These are phyloP conservation scores for Neostethus bicornis DNA, from an alignment of 2,797 vertebrate species.

Conservation along the genomic window DNA sequence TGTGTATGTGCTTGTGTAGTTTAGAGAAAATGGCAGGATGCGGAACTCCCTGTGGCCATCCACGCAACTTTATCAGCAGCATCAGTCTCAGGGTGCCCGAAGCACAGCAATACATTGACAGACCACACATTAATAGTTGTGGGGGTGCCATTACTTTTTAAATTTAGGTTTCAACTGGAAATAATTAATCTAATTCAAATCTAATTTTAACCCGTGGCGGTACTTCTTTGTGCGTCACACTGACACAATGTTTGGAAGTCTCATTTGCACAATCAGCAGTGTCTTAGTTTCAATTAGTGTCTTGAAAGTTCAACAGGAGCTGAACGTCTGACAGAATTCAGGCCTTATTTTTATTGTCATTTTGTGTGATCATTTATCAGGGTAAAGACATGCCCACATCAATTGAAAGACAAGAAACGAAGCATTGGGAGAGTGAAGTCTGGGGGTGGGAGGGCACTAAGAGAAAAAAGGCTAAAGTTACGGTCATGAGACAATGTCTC, in stretches of 20 bases:
- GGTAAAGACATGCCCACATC: conserved; percentile 53
- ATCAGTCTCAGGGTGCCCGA: conserved; percentile 62
- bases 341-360: conserved; percentile 24
- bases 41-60: conserved; percentile 77
- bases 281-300: neutral
- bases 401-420: conserved; percentile 57
- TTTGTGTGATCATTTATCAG: conserved; percentile 32
- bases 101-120: conserved; percentile 61
- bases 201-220: conserved; percentile 21
- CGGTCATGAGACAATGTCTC: conserved; percentile 79
- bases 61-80: conserved; percentile 60
- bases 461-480: conserved; percentile 79
- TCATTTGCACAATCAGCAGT: neutral
- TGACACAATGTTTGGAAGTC: neutral
- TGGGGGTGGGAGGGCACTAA: conserved; percentile 39
- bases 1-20: conserved; percentile 39
- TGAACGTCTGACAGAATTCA: conserved; percentile 15
- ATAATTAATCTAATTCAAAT: conserved; percentile 51
- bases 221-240: neutral
- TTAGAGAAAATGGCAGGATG: conserved; percentile 78
- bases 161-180: conserved; percentile 46
- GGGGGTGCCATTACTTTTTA: conserved; percentile 57
- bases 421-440: conserved; percentile 43
- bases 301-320: neutral
- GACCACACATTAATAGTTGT: conserved; percentile 51